Evolutionary conservation across 2,888 invertebrate species (phyloP), one percentile per base, ranked within the genome.

Genomic region (Mechanitis mazaeus): DNA sequence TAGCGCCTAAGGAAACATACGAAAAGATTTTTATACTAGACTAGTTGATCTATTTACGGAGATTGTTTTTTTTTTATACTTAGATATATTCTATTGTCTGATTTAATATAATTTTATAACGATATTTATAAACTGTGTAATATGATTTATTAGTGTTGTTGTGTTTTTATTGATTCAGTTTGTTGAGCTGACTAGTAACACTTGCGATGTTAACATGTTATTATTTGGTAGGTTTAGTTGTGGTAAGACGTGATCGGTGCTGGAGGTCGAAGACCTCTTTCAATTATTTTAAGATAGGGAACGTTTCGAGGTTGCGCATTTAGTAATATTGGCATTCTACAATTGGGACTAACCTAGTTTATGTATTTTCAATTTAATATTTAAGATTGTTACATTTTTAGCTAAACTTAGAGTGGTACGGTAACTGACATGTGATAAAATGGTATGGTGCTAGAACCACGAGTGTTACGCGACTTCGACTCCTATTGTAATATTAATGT

Each of bases 381-480:
- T 84, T 90, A 91, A 90, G 88, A 87, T 89, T 90, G 90, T 90
- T 90, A 90, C 87, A 90, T 85, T 88, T 89, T 90, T 91, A 91
- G 87, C 90, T 87, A 89, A 91, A 88, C 84, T 90, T 91, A 91
- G 91, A 89, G 90, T 90, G 91, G 90, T 91, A 91, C 90, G 88
- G 88, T 90, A 90, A 91, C 90, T 83, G 90, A 90, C 89, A 87
- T 91, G 91, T 91, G 91, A 91, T 91, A 91, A 89, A 90, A 90
- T 83, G 90, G 90, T 87, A 90, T 90, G 91, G 91, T 91, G 91
- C 91, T 91, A 90, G 89, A 89, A 90, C 87, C 90, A 87, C 85
- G 87, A 87, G 89, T 90, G 87, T 88, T 87, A 87, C 89, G 90
- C 87, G 87, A 87, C 88, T 89, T 89, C 88, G 88, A 88, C 90